Evolutionary conservation across 2,797 vertebrate species (phyloP).

Genomic region (Naso thynnoides): DNA sequence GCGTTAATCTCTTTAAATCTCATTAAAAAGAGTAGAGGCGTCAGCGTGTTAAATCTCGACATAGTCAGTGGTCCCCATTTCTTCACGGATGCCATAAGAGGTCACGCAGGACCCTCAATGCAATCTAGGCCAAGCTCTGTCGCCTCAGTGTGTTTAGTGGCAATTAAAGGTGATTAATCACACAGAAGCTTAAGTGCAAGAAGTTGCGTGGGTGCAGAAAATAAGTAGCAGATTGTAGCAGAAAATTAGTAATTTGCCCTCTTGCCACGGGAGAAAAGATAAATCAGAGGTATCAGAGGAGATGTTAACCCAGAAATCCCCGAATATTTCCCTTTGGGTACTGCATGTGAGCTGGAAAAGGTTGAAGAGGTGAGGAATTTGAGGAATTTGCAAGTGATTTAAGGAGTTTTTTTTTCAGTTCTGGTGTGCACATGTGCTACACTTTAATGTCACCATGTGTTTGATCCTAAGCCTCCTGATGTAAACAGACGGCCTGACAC

Average conservation of each 20-base stretch:
- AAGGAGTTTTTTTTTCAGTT: constrained; percentile 8
- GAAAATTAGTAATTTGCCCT: constrained; percentile 37
- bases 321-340: constrained; percentile 17
- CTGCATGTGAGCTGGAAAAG: background rate
- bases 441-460: constrained; percentile 43
- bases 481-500: constrained; percentile 10
- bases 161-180: constrained; percentile 63
- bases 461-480: constrained; percentile 39
- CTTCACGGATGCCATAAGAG: constrained; percentile 37
- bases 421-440: constrained; percentile 16
- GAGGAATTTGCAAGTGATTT: constrained; percentile 18
- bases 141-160: constrained; percentile 39
- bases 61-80: background rate
- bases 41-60: constrained; percentile 22
- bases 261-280: constrained; percentile 22
- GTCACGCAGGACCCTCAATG: constrained; percentile 27
- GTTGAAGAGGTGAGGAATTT: constrained; percentile 12
- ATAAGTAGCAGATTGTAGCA: constrained; percentile 26
- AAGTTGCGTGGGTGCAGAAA: constrained; percentile 21
- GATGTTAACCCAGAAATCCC: constrained; percentile 26
- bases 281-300: constrained; percentile 25
- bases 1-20: constrained; percentile 57
- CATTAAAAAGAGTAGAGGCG: constrained; percentile 39
- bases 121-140: constrained; percentile 50
- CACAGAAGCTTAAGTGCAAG: constrained; percentile 23